Conservation (phyloP, 2,113 vertebrate species). For the Phyllostomus discolor region DNA sequence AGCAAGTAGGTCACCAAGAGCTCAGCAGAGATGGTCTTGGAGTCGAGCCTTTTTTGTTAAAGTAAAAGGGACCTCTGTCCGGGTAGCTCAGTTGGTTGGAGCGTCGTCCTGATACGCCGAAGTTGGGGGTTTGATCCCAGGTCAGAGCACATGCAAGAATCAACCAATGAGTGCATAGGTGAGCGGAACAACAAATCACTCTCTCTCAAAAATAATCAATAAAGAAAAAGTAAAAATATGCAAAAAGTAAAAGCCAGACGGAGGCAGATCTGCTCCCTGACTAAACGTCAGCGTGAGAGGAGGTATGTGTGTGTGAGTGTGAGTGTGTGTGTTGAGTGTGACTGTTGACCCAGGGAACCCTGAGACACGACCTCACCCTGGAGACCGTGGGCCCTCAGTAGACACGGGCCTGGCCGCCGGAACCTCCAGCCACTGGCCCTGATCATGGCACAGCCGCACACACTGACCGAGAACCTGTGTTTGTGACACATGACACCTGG, state of each 20-base stretch:
- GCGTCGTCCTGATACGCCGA: too few species aligned
- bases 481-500: fast-evolving
- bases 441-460: background rate
- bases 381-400: background rate
- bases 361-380: background rate
- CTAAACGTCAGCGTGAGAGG: background rate
- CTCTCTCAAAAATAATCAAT: too few species aligned
- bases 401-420: background rate
- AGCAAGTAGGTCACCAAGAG: background rate
- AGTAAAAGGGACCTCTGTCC: background rate
- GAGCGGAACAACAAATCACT: too few species aligned
- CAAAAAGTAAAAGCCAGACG: background rate
- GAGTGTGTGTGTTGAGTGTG: background rate
- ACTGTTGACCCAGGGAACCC: background rate
- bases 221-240: too few species aligned
- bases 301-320: background rate
- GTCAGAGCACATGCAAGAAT: too few species aligned
- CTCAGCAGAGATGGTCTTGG: background rate
- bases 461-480: background rate
- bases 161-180: too few species aligned
- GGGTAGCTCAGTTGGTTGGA: too few species aligned
- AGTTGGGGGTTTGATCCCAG: too few species aligned
- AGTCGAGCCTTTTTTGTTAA: background rate
- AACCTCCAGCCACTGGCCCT: background rate
- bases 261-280: background rate